A percentile compares a stretch with the other conserved stretches of the same genome.
These are phyloP conservation scores for Gobius niger DNA, from an alignment of 2,113 vertebrate species.

Conservation along the genomic window DNA sequence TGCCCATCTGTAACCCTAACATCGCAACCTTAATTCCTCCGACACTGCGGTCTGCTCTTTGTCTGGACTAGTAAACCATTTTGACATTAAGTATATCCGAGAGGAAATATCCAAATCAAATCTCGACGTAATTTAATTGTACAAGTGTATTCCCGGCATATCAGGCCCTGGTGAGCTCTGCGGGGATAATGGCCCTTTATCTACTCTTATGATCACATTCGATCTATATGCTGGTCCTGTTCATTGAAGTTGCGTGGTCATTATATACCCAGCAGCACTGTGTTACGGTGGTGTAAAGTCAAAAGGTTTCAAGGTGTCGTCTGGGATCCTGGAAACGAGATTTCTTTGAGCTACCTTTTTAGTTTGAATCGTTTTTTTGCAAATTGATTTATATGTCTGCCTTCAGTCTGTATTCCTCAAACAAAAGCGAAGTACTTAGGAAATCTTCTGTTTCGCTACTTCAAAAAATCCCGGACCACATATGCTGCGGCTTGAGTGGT, in stretches of 20 bases:
- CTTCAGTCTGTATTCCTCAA: conserved; percentile 7
- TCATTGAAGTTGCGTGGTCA: conserved; percentile 20
- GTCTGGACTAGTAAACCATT: conserved; percentile 44
- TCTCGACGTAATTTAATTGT: conserved; percentile 67
- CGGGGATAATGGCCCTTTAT: conserved; percentile 66
- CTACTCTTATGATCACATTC: conserved; percentile 70
- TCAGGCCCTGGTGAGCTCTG: conserved; percentile 65
- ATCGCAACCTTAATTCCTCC: background rate
- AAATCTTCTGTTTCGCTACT: conserved; percentile 28
- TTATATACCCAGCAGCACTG: conserved; percentile 45
- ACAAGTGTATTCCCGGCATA: conserved; percentile 70
- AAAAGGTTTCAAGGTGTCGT: no score
- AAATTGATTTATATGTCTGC: conserved; percentile 28
- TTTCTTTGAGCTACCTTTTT: no score
- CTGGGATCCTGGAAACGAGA: no score
- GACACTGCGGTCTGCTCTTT: conserved; percentile 34
- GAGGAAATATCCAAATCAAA: conserved; percentile 71
- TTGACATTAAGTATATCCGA: conserved; percentile 61
- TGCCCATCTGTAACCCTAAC: background rate
- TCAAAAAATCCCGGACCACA: conserved; percentile 11
- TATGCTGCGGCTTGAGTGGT: conserved; percentile 30
- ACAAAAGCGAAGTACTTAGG: background rate
- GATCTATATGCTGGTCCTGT: conserved; percentile 42
- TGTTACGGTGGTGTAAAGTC: background rate
- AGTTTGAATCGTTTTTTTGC: background rate